Conservation (phyloP, 2,888 invertebrate species). For the Ditula angustiorana region DNA sequence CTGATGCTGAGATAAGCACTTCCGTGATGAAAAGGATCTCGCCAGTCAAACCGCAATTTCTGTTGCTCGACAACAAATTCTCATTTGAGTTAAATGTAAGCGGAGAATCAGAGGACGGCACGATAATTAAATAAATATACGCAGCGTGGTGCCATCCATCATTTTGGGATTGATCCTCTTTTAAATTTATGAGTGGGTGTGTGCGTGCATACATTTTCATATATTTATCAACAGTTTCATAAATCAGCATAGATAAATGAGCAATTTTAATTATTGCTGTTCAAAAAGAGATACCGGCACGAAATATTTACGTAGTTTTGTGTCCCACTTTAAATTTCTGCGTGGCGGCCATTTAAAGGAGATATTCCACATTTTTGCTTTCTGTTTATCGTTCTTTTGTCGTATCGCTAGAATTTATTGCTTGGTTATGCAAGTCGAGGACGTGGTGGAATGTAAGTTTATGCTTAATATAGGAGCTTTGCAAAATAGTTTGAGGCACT, state of each 20-base stretch:
- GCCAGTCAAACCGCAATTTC: slow-evolving; percentile 35
- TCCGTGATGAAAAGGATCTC: slow-evolving; percentile 40
- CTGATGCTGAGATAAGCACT: slow-evolving; percentile 45
- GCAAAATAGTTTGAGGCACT: background rate
- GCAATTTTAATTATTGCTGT: slow-evolving; percentile 20
- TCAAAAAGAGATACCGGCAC: background rate
- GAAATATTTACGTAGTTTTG: slow-evolving; percentile 11
- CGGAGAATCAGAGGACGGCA: slow-evolving; percentile 6
- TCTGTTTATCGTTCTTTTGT: slow-evolving; percentile 36
- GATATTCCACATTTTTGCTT: slow-evolving; percentile 36
- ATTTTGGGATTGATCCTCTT: slow-evolving; percentile 28
- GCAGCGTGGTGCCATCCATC: slow-evolving; percentile 28
- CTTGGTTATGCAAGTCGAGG: slow-evolving; percentile 28
- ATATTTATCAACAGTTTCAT: slow-evolving; percentile 25
- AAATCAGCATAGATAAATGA: slow-evolving; percentile 20
- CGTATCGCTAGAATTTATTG: slow-evolving; percentile 37
- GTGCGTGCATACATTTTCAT: slow-evolving; percentile 29
- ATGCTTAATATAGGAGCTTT: background rate
- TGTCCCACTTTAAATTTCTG: slow-evolving; percentile 19
- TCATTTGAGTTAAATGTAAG: slow-evolving; percentile 24
- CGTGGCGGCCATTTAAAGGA: slow-evolving; percentile 24
- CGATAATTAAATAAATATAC: slow-evolving; percentile 36
- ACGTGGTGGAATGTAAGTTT: slow-evolving; percentile 18
- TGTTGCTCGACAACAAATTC: slow-evolving; percentile 11
- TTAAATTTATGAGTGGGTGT: slow-evolving; percentile 32